Evolutionary conservation across 1,140 invertebrate species (phyloP).

Genomic region (Notospermus geniculatus): DNA sequence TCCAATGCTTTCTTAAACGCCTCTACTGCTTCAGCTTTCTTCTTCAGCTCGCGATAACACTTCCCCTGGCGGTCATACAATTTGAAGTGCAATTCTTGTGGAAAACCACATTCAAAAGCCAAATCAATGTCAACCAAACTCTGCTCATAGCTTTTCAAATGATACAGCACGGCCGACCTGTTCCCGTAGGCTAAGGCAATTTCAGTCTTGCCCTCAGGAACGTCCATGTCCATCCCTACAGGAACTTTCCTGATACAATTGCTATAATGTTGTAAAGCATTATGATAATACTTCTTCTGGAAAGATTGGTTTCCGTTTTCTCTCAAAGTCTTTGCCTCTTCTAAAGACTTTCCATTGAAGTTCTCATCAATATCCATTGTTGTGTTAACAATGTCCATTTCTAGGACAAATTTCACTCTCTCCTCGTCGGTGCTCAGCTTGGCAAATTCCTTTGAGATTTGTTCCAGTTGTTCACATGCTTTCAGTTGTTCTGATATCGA

Average conservation of each 20-base stretch:
- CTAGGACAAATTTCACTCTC: constrained; percentile 37
- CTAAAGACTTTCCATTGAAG: constrained; percentile 61
- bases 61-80: constrained; percentile 72
- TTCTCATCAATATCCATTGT: constrained; percentile 30
- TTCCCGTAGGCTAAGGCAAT: constrained; percentile 78
- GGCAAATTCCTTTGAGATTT: constrained; percentile 22
- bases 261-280: constrained; percentile 73
- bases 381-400: constrained; percentile 34
- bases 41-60: constrained; percentile 72
- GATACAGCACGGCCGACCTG: constrained; percentile 81
- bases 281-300: constrained; percentile 70
- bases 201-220: constrained; percentile 53
- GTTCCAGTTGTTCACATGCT: neutral
- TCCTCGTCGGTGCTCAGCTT: constrained; percentile 38
- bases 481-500: no score
- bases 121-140: constrained; percentile 67
- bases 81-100: constrained; percentile 72
- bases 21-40: constrained; percentile 54
- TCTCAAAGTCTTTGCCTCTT: constrained; percentile 67
- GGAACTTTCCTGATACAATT: constrained; percentile 58
- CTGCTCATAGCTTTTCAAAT: constrained; percentile 67
- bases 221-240: constrained; percentile 27
- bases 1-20: constrained; percentile 63
- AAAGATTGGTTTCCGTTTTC: constrained; percentile 76
- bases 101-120: constrained; percentile 70